Conservation (phyloP, 2,113 vertebrate species). For the Microcebus murinus region DNA sequence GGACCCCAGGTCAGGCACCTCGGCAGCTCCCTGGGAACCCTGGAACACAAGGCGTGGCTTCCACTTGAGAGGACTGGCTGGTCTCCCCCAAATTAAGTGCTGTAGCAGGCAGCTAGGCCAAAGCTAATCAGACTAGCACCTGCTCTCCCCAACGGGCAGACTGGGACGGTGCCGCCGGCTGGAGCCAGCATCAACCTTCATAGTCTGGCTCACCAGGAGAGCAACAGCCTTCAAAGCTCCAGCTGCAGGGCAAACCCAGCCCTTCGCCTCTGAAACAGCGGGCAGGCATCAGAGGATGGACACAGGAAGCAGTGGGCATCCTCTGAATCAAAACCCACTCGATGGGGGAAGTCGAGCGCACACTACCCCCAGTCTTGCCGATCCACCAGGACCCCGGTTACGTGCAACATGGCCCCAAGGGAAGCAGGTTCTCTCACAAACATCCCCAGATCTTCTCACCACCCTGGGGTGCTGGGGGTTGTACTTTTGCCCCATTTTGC, state of each 20-base stretch:
- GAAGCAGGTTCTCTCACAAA: neutral
- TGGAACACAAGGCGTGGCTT: neutral
- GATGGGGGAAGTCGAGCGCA: neutral
- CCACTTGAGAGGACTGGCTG: neutral
- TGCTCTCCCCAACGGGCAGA: neutral
- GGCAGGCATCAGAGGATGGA: neutral
- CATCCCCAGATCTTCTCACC: neutral
- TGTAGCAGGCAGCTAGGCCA: neutral
- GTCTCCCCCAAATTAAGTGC: neutral
- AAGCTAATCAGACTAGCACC: neutral
- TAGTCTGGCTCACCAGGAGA: neutral
- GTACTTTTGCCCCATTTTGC: neutral
- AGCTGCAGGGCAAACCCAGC: neutral
- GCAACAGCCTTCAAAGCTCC: neutral
- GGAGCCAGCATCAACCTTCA: neutral
- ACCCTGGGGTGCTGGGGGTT: neutral
- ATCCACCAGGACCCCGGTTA: neutral
- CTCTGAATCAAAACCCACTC: neutral
- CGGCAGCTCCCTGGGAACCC: neutral
- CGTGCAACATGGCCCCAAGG: neutral
- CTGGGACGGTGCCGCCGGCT: neutral
- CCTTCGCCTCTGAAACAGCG: neutral
- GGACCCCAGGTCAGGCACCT: neutral
- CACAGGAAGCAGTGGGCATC: too few relatives aligned
- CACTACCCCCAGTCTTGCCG: neutral